Percentiles rank a stretch among this genome's conserved stretches.
phyloP scores from a whole-genome alignment of 1,140 invertebrate species.

The Bombus superbus region DNA sequence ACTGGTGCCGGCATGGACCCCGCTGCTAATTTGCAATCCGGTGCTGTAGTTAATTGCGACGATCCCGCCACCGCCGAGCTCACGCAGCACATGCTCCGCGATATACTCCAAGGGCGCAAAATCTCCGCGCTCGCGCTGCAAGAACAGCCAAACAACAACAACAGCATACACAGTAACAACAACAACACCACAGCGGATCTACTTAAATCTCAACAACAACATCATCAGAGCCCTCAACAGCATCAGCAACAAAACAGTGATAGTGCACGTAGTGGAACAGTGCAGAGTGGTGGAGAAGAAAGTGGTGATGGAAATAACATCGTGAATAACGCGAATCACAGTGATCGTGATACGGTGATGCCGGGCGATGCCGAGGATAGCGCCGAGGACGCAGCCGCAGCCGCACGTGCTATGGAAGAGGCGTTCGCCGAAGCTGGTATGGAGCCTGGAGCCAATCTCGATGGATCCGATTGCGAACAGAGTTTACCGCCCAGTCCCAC shows the following conservation, averaged over 20 bases:
- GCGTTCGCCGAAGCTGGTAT: constrained; percentile 84
- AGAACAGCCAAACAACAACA: constrained; percentile 82
- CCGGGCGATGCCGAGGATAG: constrained; percentile 86
- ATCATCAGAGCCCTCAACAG: constrained; percentile 74
- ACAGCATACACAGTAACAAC: constrained; percentile 83
- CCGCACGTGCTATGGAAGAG: constrained; percentile 85
- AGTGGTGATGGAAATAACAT: constrained; percentile 81
- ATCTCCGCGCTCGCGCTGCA: constrained; percentile 82
- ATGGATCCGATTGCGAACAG: constrained; percentile 86
- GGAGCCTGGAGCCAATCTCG: constrained; percentile 85
- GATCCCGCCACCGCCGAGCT: constrained; percentile 85
- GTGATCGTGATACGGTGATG: constrained; percentile 82
- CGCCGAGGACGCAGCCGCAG: constrained; percentile 83
- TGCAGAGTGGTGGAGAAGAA: constrained; percentile 81
- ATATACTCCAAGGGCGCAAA: constrained; percentile 92
- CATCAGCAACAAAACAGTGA: constrained; percentile 77
- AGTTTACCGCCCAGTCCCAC: constrained; percentile 86
- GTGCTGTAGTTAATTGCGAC: constrained; percentile 81
- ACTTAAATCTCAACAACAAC: constrained; percentile 79
- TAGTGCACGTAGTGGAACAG: constrained; percentile 81
- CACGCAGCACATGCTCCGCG: constrained; percentile 91
- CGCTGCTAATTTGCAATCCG: constrained; percentile 80
- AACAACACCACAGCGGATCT: constrained; percentile 81
- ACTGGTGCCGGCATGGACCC: constrained; percentile 80
- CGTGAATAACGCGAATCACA: constrained; percentile 77